Percentiles rank a stretch among this genome's conserved stretches.
Evolutionary conservation across 2,113 vertebrate genomes (phyloP).

Genomic region (Nasalis larvatus): DNA sequence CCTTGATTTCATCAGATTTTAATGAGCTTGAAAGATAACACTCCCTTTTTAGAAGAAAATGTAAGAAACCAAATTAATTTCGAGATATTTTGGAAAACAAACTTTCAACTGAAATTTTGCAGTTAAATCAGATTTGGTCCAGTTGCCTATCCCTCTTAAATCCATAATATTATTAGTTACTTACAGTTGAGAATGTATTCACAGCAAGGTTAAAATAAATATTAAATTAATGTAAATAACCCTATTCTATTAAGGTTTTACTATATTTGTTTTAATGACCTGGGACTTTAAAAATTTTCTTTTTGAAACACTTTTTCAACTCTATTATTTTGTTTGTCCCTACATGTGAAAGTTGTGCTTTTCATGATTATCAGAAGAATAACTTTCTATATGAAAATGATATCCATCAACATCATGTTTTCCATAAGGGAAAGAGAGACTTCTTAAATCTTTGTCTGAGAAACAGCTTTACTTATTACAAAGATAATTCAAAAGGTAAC

Average conservation of each 20-base stretch:
- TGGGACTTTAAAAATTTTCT: neutral
- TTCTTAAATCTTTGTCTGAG: slow-evolving; percentile 37
- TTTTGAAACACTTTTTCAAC: neutral
- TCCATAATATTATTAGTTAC: neutral
- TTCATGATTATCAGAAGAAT: slow-evolving; percentile 18
- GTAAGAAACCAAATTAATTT: neutral
- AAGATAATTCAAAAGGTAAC: slow-evolving; percentile 79
- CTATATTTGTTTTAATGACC: neutral
- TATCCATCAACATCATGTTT: slow-evolving; percentile 14
- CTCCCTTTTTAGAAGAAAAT: neutral
- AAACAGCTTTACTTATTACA: neutral
- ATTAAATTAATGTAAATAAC: neutral
- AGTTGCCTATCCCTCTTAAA: neutral
- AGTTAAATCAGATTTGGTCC: neutral
- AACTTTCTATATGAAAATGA: slow-evolving; percentile 21
- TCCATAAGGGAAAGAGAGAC: slow-evolving; percentile 7
- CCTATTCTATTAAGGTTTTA: neutral
- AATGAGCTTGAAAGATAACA: neutral
- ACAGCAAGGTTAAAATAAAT: neutral
- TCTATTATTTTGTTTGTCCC: neutral
- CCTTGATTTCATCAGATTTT: neutral
- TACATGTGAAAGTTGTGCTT: slow-evolving; percentile 63
- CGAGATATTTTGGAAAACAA: neutral
- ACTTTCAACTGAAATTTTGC: neutral
- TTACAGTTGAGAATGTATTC: neutral